Evolutionary conservation across 2,113 vertebrate species (phyloP).

Genomic region (Callorhinus ursinus): DNA sequence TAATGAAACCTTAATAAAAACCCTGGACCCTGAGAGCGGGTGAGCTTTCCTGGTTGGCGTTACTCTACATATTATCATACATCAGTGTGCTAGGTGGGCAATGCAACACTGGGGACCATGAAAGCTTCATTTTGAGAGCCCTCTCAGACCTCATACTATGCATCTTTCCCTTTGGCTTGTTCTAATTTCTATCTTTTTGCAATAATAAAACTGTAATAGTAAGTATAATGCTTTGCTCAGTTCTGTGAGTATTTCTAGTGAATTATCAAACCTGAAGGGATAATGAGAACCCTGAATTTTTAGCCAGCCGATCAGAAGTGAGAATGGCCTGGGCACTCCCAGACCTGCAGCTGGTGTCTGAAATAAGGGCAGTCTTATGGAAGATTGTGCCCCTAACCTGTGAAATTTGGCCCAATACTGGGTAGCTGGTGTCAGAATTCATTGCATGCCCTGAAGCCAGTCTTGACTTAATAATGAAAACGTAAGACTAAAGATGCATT

Average conservation of each 20-base stretch:
- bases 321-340: accelerated
- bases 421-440: background rate
- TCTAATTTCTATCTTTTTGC: background rate
- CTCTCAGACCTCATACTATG: background rate
- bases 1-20: background rate
- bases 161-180: background rate
- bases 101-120: background rate
- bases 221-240: background rate
- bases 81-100: background rate
- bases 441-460: background rate
- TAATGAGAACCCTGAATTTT: background rate
- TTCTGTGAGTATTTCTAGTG: background rate
- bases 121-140: background rate
- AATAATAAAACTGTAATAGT: background rate
- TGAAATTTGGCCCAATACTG: background rate
- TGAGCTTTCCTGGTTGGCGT: background rate
- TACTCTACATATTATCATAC: background rate
- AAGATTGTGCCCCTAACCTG: background rate
- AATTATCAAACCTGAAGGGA: background rate
- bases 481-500: background rate
- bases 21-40: background rate
- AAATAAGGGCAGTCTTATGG: background rate
- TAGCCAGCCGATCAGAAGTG: background rate
- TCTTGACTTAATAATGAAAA: background rate
- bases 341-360: background rate